Conservation (phyloP, 1,140 invertebrate genomes). For the Acromyrmex echinatior region DNA sequence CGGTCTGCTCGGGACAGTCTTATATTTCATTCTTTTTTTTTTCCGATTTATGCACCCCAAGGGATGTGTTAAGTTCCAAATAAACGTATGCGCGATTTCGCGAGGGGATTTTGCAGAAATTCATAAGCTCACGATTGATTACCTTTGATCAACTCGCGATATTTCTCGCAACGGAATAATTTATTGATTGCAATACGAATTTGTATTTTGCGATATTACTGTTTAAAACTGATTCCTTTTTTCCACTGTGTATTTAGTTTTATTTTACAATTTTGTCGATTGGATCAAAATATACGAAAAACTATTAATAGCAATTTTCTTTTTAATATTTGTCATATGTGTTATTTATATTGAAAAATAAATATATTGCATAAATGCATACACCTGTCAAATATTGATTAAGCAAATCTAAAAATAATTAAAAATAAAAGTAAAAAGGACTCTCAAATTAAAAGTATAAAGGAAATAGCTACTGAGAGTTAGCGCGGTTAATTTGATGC, state of each 20-base stretch:
- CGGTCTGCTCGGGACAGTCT: slow-evolving; percentile 65
- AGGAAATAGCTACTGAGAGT: too few relatives aligned
- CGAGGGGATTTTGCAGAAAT: slow-evolving; percentile 23
- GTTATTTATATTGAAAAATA: background rate
- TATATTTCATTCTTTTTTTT: slow-evolving; percentile 61
- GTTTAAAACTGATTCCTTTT: background rate
- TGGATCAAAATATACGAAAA: background rate
- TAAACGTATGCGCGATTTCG: slow-evolving; percentile 24
- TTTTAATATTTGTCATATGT: background rate
- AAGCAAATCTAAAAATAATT: background rate
- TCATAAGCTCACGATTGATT: slow-evolving; percentile 52
- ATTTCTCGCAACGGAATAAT: slow-evolving; percentile 27
- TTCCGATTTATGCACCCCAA: slow-evolving; percentile 38
- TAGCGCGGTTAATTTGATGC: too few relatives aligned
- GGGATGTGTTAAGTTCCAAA: background rate
- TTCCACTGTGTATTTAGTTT: background rate
- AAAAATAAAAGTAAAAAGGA: too few relatives aligned
- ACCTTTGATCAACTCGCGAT: slow-evolving; percentile 34
- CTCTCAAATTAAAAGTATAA: too few relatives aligned
- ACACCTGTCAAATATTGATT: background rate
- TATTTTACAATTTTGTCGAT: background rate
- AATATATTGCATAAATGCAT: background rate
- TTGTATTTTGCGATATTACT: background rate
- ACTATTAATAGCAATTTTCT: background rate
- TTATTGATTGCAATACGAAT: background rate